Evolutionary conservation across 2,888 invertebrate genomes (phyloP).

Genomic region (Eupithecia tripunctaria): DNA sequence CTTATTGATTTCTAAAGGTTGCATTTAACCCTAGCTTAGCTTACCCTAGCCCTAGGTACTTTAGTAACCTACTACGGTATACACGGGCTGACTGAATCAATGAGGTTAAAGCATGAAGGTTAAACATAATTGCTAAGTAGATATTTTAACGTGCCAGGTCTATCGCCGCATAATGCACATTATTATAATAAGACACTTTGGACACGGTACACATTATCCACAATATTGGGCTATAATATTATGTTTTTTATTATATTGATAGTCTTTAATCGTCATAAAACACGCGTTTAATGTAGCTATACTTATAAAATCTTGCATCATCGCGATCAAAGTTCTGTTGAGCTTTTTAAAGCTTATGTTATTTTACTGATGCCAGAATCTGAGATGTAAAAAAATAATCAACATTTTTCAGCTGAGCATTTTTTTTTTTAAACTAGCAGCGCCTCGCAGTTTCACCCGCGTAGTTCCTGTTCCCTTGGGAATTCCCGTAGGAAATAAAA

Average conservation of each 20-base stretch:
- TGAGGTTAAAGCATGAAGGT: not conserved
- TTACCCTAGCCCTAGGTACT: no score
- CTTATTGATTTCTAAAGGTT: not conserved
- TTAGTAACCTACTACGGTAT: not conserved
- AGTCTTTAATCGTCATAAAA: slow-evolving; percentile 13
- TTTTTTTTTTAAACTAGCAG: no score
- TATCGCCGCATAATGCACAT: not conserved
- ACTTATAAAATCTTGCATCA: not conserved
- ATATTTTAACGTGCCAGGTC: not conserved
- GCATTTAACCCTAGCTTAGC: not conserved
- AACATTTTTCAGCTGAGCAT: not conserved
- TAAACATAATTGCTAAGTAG: not conserved
- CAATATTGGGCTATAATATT: slow-evolving; percentile 15
- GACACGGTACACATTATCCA: slow-evolving; percentile 5
- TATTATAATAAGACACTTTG: slow-evolving; percentile 13
- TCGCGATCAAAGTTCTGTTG: not conserved
- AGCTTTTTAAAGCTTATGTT: not conserved
- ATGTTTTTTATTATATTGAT: slow-evolving; percentile 14
- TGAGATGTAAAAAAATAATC: not conserved
- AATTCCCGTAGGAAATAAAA: no score
- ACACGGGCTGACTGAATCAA: not conserved
- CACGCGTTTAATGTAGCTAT: not conserved
- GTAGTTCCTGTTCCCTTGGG: no score
- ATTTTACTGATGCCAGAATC: no score
- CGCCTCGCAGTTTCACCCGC: no score